Base-by-base conservation (phyloP, 2,888 invertebrate genomes). In the Parnassius apollo region DNA sequence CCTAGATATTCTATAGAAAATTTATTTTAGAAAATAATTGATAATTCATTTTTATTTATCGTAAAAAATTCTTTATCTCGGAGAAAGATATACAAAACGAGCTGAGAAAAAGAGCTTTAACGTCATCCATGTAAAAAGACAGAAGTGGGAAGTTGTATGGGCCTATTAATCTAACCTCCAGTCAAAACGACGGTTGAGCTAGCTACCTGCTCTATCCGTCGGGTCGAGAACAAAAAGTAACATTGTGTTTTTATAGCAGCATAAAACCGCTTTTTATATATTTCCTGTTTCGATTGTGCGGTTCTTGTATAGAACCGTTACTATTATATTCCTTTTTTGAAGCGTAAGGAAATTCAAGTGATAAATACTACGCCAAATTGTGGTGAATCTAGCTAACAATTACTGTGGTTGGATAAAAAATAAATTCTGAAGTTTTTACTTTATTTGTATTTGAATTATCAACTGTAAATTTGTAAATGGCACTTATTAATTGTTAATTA, bases 221-320 rank as follows among this genome's bases (percentile, higher is more conserved):
- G 53, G 25, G 58, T 54, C 46, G 58, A 46, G 62, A 62, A 58
- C 62, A 62, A 62, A 62, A 54, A 42, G 44, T 42, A 54, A 54
- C 54, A 49, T 58, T 58, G 54, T 51, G 25, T 58, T 62, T 62
- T 62, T 62, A 59, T 55, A 59, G 50, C 55, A 59, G 35, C 58
- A 58, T 62, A 59, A 59, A 62, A 62, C 50, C 55, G 49, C 53
- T 55, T 61, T 56, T 18, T 44, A 55, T 45, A 51, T 59, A 50
- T 50, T 50, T 54, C 45, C 55, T 13, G 50, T 25, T 55, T 45
- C 49, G 58, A 62, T 62, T 57, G 53, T 53, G 57, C 49, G 48
- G 42, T 57, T 52, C 22, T 8, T 44, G 35, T 61, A 25, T 44
- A 46, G 42, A 25, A 57, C 52, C 11, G 48, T 9, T 44, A 46